phyloP scores from a whole-genome alignment of 1,140 invertebrate species.

The Maniola jurtina region DNA sequence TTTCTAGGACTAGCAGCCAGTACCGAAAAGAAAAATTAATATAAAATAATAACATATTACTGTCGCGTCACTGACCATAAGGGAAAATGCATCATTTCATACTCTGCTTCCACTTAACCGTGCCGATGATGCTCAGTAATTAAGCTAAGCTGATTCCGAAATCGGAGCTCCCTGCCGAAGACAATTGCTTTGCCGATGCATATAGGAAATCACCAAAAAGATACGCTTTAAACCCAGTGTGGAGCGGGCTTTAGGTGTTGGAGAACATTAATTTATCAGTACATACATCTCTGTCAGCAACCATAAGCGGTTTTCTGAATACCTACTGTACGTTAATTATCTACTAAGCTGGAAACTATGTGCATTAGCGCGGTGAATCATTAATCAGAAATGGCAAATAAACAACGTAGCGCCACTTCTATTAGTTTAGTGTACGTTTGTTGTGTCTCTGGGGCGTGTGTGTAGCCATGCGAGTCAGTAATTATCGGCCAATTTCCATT shows the following conservation, averaged over 20 bases:
- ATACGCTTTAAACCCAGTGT: too few relatives aligned
- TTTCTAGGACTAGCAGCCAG: too few relatives aligned
- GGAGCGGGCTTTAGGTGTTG: background rate
- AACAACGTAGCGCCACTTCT: background rate
- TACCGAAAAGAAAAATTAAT: too few relatives aligned
- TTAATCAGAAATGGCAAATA: background rate
- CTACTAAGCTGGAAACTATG: slow-evolving; percentile 4
- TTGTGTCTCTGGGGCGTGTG: background rate
- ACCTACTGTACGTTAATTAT: background rate
- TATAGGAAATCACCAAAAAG: too few relatives aligned
- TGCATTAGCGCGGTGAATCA: slow-evolving; percentile 1
- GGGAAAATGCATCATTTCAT: too few relatives aligned
- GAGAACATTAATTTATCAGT: slow-evolving; percentile 1
- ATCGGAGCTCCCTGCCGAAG: too few relatives aligned
- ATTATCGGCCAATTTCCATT: background rate
- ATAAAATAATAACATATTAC: too few relatives aligned
- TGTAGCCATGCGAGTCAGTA: background rate
- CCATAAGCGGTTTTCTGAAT: slow-evolving; percentile 1
- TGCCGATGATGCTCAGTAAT: too few relatives aligned
- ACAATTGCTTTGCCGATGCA: too few relatives aligned
- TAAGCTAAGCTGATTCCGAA: too few relatives aligned
- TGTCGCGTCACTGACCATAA: too few relatives aligned
- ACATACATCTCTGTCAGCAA: background rate
- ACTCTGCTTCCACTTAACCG: too few relatives aligned
- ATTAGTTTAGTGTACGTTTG: background rate